A percentile compares a stretch with the other conserved stretches of the same genome.
phyloP scores from a whole-genome alignment of 2,888 invertebrate species.

The Drosophila subsilvestris region DNA sequence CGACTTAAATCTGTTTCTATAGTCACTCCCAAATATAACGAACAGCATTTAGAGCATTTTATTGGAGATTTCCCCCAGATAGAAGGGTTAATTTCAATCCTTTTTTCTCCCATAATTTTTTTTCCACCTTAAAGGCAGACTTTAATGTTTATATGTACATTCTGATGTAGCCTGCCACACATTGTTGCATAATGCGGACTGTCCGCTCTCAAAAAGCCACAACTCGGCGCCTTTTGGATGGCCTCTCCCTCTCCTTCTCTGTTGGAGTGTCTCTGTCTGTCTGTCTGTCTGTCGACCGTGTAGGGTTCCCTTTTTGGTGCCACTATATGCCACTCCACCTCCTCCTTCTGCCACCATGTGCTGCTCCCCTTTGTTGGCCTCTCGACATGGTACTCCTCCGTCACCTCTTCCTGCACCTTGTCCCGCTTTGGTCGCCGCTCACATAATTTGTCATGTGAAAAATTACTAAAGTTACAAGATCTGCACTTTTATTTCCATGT shows the following conservation, averaged over 20 bases:
- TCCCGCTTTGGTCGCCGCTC: conserved; percentile 58
- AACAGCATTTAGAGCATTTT: too few species aligned
- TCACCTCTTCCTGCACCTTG: conserved; percentile 10
- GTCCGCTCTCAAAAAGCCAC: conserved; percentile 70
- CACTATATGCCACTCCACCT: not conserved
- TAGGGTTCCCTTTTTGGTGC: conserved; percentile 1
- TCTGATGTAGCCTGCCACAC: conserved; percentile 14
- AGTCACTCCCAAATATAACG: too few species aligned
- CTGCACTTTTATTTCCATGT: conserved; percentile 72
- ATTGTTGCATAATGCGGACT: conserved; percentile 46
- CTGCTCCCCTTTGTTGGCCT: conserved; percentile 52
- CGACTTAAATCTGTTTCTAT: not conserved
- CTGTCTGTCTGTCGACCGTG: conserved; percentile 17
- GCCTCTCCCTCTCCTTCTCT: conserved; percentile 21
- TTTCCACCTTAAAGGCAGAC: not conserved
- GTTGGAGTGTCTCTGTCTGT: conserved; percentile 7
- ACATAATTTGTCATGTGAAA: conserved; percentile 82
- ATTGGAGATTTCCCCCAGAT: too few species aligned
- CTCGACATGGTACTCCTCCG: conserved; percentile 28
- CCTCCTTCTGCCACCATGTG: not conserved
- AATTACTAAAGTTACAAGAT: conserved; percentile 81
- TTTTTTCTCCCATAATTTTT: not conserved
- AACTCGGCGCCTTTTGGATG: conserved; percentile 61
- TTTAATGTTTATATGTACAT: conserved; percentile 26
- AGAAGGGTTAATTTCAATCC: too few species aligned